phyloP scores from a whole-genome alignment of 2,113 vertebrate species.

The Channa maculata region DNA sequence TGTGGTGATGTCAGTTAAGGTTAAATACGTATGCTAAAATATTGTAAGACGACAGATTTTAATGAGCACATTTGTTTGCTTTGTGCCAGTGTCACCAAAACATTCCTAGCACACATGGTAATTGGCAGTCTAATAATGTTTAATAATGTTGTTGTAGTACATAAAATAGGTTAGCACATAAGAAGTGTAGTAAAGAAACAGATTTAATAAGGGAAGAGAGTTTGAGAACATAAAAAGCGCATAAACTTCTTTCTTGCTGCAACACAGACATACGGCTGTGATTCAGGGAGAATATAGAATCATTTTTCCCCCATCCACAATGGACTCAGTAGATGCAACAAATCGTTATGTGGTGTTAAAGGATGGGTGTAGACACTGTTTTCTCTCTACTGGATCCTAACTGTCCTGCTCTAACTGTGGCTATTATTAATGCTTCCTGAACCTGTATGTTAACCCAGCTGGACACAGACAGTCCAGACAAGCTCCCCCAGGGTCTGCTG shows the following conservation, averaged over 20 bases:
- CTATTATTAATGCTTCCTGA: neutral
- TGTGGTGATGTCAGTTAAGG: neutral
- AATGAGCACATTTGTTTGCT: neutral
- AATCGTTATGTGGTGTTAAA: conserved; percentile 17
- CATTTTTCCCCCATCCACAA: neutral
- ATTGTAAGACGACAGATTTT: neutral
- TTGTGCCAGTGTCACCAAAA: neutral
- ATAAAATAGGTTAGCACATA: neutral
- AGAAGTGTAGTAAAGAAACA: neutral
- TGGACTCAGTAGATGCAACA: conserved; percentile 3
- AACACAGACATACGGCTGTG: neutral
- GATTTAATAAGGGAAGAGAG: neutral
- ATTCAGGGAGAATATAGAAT: conserved; percentile 3
- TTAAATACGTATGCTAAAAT: conserved; percentile 15
- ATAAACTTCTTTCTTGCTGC: neutral
- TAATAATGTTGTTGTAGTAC: neutral
- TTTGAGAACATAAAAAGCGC: conserved; percentile 1
- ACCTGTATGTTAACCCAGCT: conserved; percentile 6
- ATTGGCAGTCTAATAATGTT: neutral
- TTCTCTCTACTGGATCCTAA: conserved; percentile 10
- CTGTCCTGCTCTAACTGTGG: conserved; percentile 10
- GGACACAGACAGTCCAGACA: conserved; percentile 22
- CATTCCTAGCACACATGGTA: neutral
- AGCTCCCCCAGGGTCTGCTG: neutral
- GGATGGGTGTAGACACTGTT: neutral